Evolutionary conservation across 1,140 invertebrate genomes (phyloP).

Genomic region (Gonatopus flavifemur): DNA sequence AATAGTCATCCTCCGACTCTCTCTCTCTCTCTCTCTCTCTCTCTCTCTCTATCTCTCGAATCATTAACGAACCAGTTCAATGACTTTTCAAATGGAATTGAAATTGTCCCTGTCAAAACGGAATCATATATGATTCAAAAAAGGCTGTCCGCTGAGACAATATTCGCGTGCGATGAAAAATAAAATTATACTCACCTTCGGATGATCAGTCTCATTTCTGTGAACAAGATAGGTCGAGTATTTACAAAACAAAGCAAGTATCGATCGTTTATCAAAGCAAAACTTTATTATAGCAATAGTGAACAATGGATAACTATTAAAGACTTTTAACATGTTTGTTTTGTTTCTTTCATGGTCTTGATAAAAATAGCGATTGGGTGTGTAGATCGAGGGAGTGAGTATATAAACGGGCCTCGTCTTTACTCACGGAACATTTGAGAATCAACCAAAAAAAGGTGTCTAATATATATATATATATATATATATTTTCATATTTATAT

Average conservation of each 20-base stretch:
- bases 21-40: background rate
- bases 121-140: too few relatives aligned
- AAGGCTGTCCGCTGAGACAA: too few relatives aligned
- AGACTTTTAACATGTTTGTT: slow-evolving; percentile 56
- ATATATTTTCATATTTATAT: too few relatives aligned
- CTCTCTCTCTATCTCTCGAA: background rate
- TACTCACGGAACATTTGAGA: slow-evolving; percentile 34
- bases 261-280: slow-evolving; percentile 55
- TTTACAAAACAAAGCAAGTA: slow-evolving; percentile 2
- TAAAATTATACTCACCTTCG: too few relatives aligned
- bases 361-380: slow-evolving; percentile 59
- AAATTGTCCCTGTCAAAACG: too few relatives aligned
- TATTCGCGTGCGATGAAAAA: too few relatives aligned
- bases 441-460: slow-evolving; percentile 26
- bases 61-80: too few relatives aligned
- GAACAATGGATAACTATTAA: slow-evolving; percentile 59
- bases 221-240: background rate
- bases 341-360: slow-evolving; percentile 35
- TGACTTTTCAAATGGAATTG: too few relatives aligned
- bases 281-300: slow-evolving; percentile 60
- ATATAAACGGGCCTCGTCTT: slow-evolving; percentile 49
- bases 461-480: too few relatives aligned
- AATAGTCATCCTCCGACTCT: too few relatives aligned
- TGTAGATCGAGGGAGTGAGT: slow-evolving; percentile 55
- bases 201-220: too few relatives aligned